Evolutionary conservation across 2,113 vertebrate species (phyloP), one percentile per base, ranked within the genome.

Genomic region (Gobiocypris rarus): DNA sequence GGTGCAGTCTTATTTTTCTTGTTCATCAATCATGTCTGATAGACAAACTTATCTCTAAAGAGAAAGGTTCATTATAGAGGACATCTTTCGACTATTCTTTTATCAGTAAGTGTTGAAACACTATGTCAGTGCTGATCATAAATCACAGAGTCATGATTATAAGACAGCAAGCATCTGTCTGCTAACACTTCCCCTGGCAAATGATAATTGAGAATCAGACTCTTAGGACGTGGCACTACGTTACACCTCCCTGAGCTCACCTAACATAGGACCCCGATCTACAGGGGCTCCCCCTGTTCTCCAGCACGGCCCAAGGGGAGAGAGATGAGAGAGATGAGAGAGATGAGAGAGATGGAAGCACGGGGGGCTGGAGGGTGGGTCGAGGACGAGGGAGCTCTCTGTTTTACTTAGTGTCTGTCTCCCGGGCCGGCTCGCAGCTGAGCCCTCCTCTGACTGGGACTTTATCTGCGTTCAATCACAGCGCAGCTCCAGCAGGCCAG

Each of bases 391-490:
- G 65, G 84, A 86, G 80, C 90, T 85, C 87, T 90, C 87, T 86
- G 88, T 89, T 89, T 89, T 87, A 89, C 88, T 91, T 91, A 90
- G 85, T 87, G 89, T 86, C 85, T 89, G 85, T 89, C 86, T 87
- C 85, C 82, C 28, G 63, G 69, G 82, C 75, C 70, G 63, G 81
- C 81, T 87, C 86, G 84, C 89, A 91, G 89, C 90, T 89, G 89
- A 90, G 89, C 80, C 89, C 89, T 85, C 85, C 86, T 73, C 85
- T 87, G 88, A 89, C 88, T 87, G 78, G 69, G 88, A 91, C 89
- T 91, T 90, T 90, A 89, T 88, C 90, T 89, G 87, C 65, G 86
- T 90, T 91, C 89, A 92, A 91, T 90, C 90, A 89, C 75, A 14
- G 63, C 38, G 81, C 79, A 81, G 87, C 84, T 85, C 83, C 82